Base-by-base conservation (phyloP, 2,888 invertebrate genomes). In the Lasioglossum oenotherae region DNA sequence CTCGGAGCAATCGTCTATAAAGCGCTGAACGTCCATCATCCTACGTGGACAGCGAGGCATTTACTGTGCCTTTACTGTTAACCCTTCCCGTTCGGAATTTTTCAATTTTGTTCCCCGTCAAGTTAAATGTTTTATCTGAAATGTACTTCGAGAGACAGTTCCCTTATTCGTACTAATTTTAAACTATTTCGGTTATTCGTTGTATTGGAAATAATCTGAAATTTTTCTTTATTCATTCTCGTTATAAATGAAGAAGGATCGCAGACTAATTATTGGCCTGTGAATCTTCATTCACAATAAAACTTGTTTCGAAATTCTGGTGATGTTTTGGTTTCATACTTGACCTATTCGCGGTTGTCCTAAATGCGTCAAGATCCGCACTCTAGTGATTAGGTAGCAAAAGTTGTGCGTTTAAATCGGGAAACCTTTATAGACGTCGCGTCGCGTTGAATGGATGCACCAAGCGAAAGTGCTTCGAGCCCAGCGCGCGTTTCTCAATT, bases 401-500 rank as follows among this genome's bases (percentile, higher is more conserved):
- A 53, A 23, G 10, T 23, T 53, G 53, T 53, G 53, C 53, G 53
- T 53, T 53, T 23, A 53, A 53, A 23, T 53, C 23, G 53, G 53
- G 23, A 23, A 10, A 23, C 53, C 60, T 27, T 60, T 60, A 5
- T 2, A 60, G 60, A 27, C 14, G 60, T 12, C 27, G 60, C 60
- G 60, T 60, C 60, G 27, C 27, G 60, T 60, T 27, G 60, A 81
- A 82, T 77, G 44, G 35, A 64, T 44, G 49, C 73, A 44, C 35
- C 76, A 6, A 27, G 67, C 31, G n/a, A 72, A n/a, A 41, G 35
- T 57, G 60, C 53, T 82, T 77, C 76, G 53, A 69, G 31, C 10
- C 53, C 53, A n/a, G 16, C 41, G 60, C 41, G 60, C 53, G 46
- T 74, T 74, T 77, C 76, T 16, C 77, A 84, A 84, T 84, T 84